Percentiles rank a stretch among this genome's conserved stretches.
phyloP scores from a whole-genome alignment of 2,888 invertebrate genomes.

The Linyphia triangularis region DNA sequence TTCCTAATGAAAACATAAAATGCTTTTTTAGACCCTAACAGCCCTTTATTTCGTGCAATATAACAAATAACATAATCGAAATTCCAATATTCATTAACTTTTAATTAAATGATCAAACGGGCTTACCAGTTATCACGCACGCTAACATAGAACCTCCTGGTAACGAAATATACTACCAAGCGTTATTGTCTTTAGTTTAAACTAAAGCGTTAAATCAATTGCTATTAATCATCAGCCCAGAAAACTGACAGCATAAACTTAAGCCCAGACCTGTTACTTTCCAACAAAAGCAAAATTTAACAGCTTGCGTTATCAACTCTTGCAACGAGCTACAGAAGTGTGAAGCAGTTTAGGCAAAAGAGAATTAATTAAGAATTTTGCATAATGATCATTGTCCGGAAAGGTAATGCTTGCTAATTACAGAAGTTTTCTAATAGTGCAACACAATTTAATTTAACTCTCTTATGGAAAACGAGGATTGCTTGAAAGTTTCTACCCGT shows the following conservation, averaged over 20 bases:
- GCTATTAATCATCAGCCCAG: not conserved
- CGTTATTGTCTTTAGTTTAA: not conserved
- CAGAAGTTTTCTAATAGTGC: conserved; percentile 30
- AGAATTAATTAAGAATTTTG: conserved; percentile 46
- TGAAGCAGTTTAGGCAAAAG: not conserved
- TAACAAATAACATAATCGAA: not conserved
- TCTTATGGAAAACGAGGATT: not conserved
- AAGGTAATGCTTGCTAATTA: conserved; percentile 9
- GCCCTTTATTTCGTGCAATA: no score
- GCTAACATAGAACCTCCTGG: not conserved
- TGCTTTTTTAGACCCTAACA: no score
- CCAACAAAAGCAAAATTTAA: not conserved
- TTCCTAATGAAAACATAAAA: no score
- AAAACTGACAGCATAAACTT: not conserved
- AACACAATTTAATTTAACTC: conserved; percentile 29
- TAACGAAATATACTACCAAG: not conserved
- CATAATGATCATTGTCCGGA: conserved; percentile 46
- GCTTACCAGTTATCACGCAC: not conserved
- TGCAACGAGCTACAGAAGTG: not conserved
- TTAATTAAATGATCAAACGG: no score
- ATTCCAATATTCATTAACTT: not conserved
- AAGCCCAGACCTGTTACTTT: not conserved
- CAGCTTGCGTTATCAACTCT: conserved; percentile 10
- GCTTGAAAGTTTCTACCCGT: not conserved
- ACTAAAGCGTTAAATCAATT: not conserved